These are phyloP conservation scores for Perca schrenkii DNA, from an alignment of 2,113 vertebrate genomes.

Conservation along the genomic window DNA sequence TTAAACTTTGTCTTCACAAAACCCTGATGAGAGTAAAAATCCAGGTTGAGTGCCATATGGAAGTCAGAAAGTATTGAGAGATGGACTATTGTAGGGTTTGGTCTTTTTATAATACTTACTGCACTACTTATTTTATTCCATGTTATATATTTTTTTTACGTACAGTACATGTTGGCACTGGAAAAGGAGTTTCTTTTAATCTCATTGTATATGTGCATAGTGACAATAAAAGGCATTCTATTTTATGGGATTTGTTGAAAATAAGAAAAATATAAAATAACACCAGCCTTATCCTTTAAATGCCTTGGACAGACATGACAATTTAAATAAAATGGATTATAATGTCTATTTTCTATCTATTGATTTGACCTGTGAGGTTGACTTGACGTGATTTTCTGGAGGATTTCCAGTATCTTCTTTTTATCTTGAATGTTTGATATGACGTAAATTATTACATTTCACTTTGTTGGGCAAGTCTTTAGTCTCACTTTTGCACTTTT, in stretches of 20 bases:
- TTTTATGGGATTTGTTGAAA: background rate
- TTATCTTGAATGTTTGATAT: background rate
- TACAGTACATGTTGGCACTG: no score
- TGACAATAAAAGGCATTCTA: no score
- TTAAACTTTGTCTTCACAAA: no score
- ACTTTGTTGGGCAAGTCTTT: background rate
- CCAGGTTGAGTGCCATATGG: background rate
- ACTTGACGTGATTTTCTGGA: background rate
- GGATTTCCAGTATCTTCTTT: background rate
- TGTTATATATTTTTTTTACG: no score
- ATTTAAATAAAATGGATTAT: background rate
- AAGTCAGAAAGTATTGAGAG: background rate
- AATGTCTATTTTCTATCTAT: background rate
- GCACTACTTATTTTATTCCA: no score
- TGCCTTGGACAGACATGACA: background rate
- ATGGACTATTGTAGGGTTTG: background rate
- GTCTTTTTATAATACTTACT: background rate
- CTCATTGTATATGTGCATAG: no score
- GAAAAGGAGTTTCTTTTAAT: no score
- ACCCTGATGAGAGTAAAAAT: no score
- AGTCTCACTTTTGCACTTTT: background rate
- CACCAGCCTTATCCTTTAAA: background rate
- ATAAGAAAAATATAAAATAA: background rate
- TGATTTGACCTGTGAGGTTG: conserved; percentile 2
- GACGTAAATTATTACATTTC: background rate